Conservation (phyloP, 2,888 invertebrate genomes). For the Leucoptera coffeella region DNA sequence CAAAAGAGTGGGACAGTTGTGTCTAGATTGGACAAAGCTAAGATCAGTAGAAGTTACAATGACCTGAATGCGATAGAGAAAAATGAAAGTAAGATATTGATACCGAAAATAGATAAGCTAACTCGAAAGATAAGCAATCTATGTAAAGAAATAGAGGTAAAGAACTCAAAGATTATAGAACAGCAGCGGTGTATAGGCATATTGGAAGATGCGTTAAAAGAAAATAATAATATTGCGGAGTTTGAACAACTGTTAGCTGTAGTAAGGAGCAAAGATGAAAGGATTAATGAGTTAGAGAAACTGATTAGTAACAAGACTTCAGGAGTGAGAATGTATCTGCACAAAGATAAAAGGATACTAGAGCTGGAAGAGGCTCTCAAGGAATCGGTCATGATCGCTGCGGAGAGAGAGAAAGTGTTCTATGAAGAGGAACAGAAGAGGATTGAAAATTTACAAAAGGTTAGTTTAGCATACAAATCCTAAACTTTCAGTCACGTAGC, state of each 20-base stretch:
- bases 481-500: too few relatives aligned
- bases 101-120: conserved; percentile 22
- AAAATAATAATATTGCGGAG: conserved; percentile 52
- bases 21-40: conserved; percentile 46
- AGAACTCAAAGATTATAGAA: conserved; percentile 49
- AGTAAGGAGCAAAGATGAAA: conserved; percentile 55
- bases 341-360: conserved; percentile 56
- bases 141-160: conserved; percentile 37
- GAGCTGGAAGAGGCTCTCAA: conserved; percentile 77
- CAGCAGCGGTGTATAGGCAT: conserved; percentile 48
- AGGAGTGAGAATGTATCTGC: conserved; percentile 19
- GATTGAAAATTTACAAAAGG: conserved; percentile 61
- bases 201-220: conserved; percentile 45
- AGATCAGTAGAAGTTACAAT: conserved; percentile 36
- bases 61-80: conserved; percentile 23
- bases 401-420: conserved; percentile 60
- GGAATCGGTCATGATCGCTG: conserved; percentile 70
- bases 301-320: conserved; percentile 53
- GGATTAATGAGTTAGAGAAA: conserved; percentile 69
- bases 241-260: conserved; percentile 53
- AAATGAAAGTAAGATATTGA: conserved; percentile 10
- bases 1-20: conserved; percentile 56
- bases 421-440: conserved; percentile 59
- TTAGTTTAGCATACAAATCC: conserved; percentile 15
- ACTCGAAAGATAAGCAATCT: conserved; percentile 32